Conservation (phyloP, 2,113 vertebrate species). For the Ploceus nigricollis region DNA sequence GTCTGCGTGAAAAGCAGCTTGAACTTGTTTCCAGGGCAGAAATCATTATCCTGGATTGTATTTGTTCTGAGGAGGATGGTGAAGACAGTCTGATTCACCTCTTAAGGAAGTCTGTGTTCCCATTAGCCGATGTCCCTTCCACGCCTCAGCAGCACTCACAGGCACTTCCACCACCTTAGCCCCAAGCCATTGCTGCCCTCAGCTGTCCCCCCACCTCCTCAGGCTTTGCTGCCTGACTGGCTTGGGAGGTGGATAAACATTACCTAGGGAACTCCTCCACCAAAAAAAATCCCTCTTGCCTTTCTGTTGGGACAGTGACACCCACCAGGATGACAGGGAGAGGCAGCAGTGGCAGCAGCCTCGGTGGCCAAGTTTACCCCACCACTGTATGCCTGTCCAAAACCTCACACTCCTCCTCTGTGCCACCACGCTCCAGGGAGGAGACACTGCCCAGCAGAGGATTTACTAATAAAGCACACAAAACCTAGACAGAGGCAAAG, state of each 20-base stretch:
- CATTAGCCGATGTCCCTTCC: rapidly evolving
- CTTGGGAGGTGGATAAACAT: background rate
- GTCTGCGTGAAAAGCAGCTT: background rate
- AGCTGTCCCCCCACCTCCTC: too few species aligned
- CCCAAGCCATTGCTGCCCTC: background rate
- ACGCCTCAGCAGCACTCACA: rapidly evolving
- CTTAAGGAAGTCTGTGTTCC: background rate
- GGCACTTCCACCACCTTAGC: rapidly evolving
- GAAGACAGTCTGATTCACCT: background rate
- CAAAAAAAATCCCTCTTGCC: background rate
- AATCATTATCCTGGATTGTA: background rate
- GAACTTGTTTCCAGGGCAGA: background rate
- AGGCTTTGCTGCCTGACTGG: background rate
- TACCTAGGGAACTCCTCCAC: background rate
- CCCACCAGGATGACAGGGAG: background rate
- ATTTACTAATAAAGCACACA: background rate
- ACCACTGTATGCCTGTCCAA: rapidly evolving
- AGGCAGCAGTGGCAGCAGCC: background rate
- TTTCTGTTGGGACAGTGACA: background rate
- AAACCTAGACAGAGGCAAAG: background rate
- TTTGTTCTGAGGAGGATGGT: background rate
- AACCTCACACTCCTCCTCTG: background rate
- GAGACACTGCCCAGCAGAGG: background rate
- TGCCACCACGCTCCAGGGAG: background rate
- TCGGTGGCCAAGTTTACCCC: rapidly evolving